These are phyloP conservation scores for Blastobasis adustella DNA, from an alignment of 2,888 invertebrate species.

Conservation along the genomic window DNA sequence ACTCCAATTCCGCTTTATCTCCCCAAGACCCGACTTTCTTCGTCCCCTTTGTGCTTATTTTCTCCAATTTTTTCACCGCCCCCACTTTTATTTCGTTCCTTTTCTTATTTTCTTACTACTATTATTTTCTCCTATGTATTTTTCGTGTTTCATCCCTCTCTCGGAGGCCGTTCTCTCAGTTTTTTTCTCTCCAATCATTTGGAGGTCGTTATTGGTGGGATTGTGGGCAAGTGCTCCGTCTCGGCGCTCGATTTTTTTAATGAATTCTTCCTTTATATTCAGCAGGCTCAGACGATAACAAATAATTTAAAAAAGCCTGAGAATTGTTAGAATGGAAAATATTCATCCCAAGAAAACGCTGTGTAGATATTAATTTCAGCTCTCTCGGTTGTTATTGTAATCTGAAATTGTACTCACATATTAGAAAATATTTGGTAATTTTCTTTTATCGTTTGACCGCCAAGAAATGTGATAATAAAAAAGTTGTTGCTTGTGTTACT, in stretches of 20 bases:
- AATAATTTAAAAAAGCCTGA: constrained; percentile 37
- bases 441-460: too few relatives aligned
- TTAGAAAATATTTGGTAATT: too few relatives aligned
- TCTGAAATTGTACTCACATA: too few relatives aligned
- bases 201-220: constrained; percentile 64
- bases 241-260: constrained; percentile 58
- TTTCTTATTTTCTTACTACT: constrained; percentile 63
- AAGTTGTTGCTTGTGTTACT: too few relatives aligned
- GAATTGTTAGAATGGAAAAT: constrained; percentile 23
- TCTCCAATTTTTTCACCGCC: constrained; percentile 63
- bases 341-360: constrained; percentile 3
- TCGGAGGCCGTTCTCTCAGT: constrained; percentile 30
- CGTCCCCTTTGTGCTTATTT: constrained; percentile 71
- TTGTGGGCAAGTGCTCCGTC: constrained; percentile 58
- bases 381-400: too few relatives aligned
- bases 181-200: constrained; percentile 63
- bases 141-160: constrained; percentile 62
- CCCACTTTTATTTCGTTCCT: constrained; percentile 65
- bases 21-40: constrained; percentile 59
- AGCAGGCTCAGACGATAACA: constrained; percentile 38
- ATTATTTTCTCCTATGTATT: constrained; percentile 71
- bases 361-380: too few relatives aligned
- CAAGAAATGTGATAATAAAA: too few relatives aligned
- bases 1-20: constrained; percentile 74
- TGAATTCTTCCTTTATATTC: constrained; percentile 59